These are phyloP conservation scores for Oryctolagus cuniculus DNA, from an alignment of 2,113 vertebrate species.

Conservation along the genomic window mOryCun1.1 NC_091437.1:10326501-10327000, in stretches of 20 bases:
- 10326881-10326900: neutral
- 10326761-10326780: no score
- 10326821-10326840: no score
- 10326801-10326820: no score
- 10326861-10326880: neutral
- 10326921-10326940: neutral
- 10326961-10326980: neutral
- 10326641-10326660: neutral
- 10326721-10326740: neutral
- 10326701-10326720: neutral
- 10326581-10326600: neutral
- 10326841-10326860: neutral
- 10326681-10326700: neutral
- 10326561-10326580: neutral
- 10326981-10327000: neutral
- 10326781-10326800: no score
- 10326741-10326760: neutral
- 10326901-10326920: neutral
- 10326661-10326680: neutral
- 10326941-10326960: neutral
- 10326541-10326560: neutral
- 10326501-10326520: neutral
- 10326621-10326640: neutral
- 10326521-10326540: neutral
- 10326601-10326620: neutral